Evolutionary conservation across 2,888 invertebrate genomes (phyloP), one percentile per base, ranked within the genome.

Genomic region (Zaprionus bogoriensis): DNA sequence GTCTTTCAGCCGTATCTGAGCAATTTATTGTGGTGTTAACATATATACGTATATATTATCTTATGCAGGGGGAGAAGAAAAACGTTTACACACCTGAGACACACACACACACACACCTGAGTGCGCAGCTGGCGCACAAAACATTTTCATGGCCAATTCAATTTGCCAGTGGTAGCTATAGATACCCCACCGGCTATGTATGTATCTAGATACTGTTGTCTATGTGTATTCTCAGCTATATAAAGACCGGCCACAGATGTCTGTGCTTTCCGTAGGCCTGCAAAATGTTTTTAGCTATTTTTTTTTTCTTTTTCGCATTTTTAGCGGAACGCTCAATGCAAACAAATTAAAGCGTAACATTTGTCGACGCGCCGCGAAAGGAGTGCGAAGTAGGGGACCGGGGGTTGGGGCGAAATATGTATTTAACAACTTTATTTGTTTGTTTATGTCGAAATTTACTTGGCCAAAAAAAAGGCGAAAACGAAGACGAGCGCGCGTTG

Each of bases 131-230:
- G 66, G 81, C 77, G 42, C 84, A n/a, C n/a, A 84, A 79, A 77
- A 71, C 67, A 42, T 77, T 86, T 84, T 81, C 80, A 87, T 77
- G 80, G 80, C 72, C 80, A 81, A 81, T 67, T 80, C 80, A 76
- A 83, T 79, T 86, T 64, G 73, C 84, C 63, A 70, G 57, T 87
- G 59, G 57, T 46, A 62, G 32, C 36, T 45, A 44, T 17, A 32
- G n/a, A n/a, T n/a, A n/a, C n/a, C 5, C 7, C 17, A 4, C 5
- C 2, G 14, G 17, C 7, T 32, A 2, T 28, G 17, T 32, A 22
- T 46, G 23, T 19, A 7, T 17, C 12, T 42, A 14, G 41, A 30
- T 50, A 32, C 27, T 28, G 46, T 19, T 38, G 27, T n/a, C 12
- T 53, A 9, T 52, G 32, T 44, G 36, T 55, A 46, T 41, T 30